These are phyloP conservation scores for Trilocha varians DNA, from an alignment of 2,888 invertebrate species.

Conservation along the genomic window DNA sequence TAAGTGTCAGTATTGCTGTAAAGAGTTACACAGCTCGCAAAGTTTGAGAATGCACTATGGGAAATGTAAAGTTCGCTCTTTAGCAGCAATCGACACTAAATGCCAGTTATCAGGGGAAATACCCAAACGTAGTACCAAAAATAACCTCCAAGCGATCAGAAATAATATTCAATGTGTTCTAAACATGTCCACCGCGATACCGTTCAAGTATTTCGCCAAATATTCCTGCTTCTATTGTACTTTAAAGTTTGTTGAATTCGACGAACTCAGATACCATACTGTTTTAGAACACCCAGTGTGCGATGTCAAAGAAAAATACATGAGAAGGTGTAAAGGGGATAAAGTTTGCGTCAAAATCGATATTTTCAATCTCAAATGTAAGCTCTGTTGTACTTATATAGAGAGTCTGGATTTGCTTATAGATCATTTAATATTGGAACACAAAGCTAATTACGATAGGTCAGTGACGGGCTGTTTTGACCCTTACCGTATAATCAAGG, in stretches of 20 bases:
- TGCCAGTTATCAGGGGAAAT: constrained; percentile 14
- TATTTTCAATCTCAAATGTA: constrained; percentile 42
- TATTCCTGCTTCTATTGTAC: constrained; percentile 58
- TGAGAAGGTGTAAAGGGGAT: constrained; percentile 56
- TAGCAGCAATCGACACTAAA: constrained; percentile 18
- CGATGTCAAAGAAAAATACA: constrained; percentile 46
- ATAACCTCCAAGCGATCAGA: constrained; percentile 43
- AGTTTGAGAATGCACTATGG: constrained; percentile 43
- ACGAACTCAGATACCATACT: constrained; percentile 48
- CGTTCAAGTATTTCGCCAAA: constrained; percentile 55
- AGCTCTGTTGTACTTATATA: constrained; percentile 34
- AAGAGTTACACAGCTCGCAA: constrained; percentile 37
- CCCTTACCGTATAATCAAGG: constrained; percentile 46
- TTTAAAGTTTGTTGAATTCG: constrained; percentile 46
- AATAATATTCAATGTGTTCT: constrained; percentile 52
- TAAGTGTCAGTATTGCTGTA: constrained; percentile 48
- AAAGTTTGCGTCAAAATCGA: constrained; percentile 51
- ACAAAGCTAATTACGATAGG: constrained; percentile 51
- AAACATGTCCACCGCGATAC: constrained; percentile 58
- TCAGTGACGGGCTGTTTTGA: constrained; percentile 44
- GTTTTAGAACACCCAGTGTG: constrained; percentile 43
- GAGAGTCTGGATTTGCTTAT: constrained; percentile 37
- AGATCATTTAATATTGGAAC: constrained; percentile 46
- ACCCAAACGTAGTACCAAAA: constrained; percentile 32
- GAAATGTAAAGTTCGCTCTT: constrained; percentile 39